Evolutionary conservation across 1,140 invertebrate species (phyloP), one percentile per base, ranked within the genome.

Genomic region (Achroia grisella): DNA sequence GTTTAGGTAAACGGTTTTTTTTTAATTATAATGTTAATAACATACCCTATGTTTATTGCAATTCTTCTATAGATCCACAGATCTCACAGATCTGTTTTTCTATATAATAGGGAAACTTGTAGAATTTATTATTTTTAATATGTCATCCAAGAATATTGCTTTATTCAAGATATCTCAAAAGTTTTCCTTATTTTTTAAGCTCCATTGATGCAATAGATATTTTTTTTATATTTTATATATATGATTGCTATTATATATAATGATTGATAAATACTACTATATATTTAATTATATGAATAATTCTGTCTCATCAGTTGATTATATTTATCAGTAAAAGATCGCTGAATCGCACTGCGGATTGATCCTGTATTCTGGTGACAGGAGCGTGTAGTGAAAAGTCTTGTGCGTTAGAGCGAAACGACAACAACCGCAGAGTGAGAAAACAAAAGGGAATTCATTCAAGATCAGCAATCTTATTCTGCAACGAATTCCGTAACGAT

Each of bases 381-480:
- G 55, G 56, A 58, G 41, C 60, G 52, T 71, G 55, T 61, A 66
- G 64, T 56, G 64, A 41, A 60, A 71, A 56, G 52, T 64, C 45
- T 62, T 66, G 58, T 62, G 59, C 57, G 71, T 40, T 40, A 69
- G 74, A 75, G 62, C 42, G 74, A 69, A 73, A 75, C 57, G 53
- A 62, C 59, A 63, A 61, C 53, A 65, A 37, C 46, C 52, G 50
- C 44, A 70, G 71, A 79, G 51, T 41, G 71, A 71, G 75, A 75
- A 75, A 71, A 71, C 63, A 71, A 75, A 67, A 49, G 57, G 48
- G 54, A 66, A 70, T 73, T 71, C 65, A 78, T 78, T 78, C 63
- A 71, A 62, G 53, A 78, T 68, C 65, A 65, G 62, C 61, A 64
- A 64, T 78, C 62, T 66, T 64, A 66, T 67, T 66, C 57, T 61